phyloP scores from a whole-genome alignment of 2,113 vertebrate genomes.

The Grantiella picta region DNA sequence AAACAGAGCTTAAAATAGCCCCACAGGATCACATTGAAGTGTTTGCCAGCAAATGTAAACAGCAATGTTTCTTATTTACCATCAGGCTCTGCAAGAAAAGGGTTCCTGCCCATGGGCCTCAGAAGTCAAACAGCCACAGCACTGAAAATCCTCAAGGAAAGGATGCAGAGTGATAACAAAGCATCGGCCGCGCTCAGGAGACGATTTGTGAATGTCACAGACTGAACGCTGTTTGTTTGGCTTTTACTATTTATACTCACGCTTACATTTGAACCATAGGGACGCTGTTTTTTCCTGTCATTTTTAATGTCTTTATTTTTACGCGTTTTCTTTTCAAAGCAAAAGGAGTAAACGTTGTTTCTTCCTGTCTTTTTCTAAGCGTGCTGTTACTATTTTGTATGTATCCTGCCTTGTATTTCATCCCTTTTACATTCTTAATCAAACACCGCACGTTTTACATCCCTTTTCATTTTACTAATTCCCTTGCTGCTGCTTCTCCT shows the following conservation, averaged over 20 bases:
- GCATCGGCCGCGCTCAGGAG: background rate
- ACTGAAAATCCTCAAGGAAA: conserved; percentile 9
- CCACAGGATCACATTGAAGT: background rate
- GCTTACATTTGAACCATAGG: conserved; percentile 35
- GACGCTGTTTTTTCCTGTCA: conserved; percentile 47
- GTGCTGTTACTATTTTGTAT: background rate
- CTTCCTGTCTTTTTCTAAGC: conserved; percentile 18
- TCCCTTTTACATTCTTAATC: background rate
- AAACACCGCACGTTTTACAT: background rate
- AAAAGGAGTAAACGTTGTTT: background rate
- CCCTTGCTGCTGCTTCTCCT: background rate
- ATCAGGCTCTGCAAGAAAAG: background rate
- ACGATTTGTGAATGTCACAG: background rate
- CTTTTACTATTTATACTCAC: conserved; percentile 57
- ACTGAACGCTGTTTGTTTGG: conserved; percentile 19
- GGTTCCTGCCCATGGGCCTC: background rate
- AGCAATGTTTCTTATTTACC: background rate
- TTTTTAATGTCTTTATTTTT: conserved; percentile 49
- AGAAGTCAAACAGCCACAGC: background rate
- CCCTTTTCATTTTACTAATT: background rate
- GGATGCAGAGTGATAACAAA: conserved; percentile 33
- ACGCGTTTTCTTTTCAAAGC: conserved; percentile 27
- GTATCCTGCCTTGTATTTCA: conserved; percentile 33
- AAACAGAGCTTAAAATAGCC: conserved; percentile 44
- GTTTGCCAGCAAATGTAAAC: conserved; percentile 3